Conservation (phyloP, 2,113 vertebrate species). For the Oncorhynchus keta region DNA sequence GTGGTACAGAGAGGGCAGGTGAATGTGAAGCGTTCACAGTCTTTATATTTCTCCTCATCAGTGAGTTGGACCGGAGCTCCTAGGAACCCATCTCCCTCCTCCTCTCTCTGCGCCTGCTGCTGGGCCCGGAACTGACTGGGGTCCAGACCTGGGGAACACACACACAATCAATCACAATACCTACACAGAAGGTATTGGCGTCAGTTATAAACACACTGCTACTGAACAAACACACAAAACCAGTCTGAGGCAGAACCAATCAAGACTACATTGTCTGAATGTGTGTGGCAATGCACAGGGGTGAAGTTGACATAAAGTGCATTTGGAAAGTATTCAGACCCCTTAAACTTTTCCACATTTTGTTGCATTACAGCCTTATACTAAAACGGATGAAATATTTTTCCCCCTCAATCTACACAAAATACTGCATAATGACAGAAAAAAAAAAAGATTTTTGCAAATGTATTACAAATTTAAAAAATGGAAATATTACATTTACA, state of each 20-base stretch:
- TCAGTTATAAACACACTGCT: not conserved
- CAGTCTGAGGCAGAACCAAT: not conserved
- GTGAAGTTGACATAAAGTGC: no score
- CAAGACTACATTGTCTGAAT: not conserved
- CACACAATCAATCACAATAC: not conserved
- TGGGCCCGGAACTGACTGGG: conserved; percentile 89
- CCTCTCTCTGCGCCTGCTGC: conserved; percentile 88
- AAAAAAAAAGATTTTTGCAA: no score
- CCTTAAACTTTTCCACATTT: no score
- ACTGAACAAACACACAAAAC: not conserved
- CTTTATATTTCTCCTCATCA: conserved; percentile 92
- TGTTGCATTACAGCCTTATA: no score
- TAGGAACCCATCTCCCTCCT: conserved; percentile 84
- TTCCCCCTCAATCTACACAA: rapidly evolving
- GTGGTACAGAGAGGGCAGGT: conserved; percentile 85
- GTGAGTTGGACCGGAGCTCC: conserved; percentile 89
- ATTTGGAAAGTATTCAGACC: no score
- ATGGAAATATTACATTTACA: no score
- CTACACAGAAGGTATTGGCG: not conserved
- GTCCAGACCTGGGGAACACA: conserved; percentile 82
- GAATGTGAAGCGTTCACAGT: conserved; percentile 91
- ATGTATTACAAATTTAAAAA: no score
- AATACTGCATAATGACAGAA: no score
- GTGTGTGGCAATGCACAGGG: no score
- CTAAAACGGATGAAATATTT: no score